Evolutionary conservation across 2,888 invertebrate species (phyloP).

Genomic region (Sinohyriopsis cumingii): DNA sequence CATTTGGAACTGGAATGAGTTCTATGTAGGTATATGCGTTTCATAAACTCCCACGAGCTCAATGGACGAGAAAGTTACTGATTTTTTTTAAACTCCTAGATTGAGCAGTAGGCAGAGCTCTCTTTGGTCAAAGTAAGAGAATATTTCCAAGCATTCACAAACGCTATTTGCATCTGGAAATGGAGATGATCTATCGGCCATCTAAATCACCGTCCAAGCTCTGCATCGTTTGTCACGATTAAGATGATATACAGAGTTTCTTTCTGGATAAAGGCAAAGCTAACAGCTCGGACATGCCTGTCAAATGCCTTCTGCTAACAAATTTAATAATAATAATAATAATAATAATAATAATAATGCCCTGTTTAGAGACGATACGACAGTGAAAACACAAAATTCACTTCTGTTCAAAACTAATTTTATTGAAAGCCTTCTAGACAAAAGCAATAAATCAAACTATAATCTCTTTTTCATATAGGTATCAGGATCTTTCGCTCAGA

Average conservation of each 20-base stretch:
- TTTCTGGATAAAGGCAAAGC: slow-evolving; percentile 73
- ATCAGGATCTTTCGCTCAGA: too few species aligned
- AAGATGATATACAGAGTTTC: slow-evolving; percentile 59
- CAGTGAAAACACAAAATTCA: too few species aligned
- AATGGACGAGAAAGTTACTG: slow-evolving; percentile 38
- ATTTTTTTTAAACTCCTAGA: slow-evolving; percentile 45
- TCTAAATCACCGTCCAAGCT: slow-evolving; percentile 42
- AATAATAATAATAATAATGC: too few species aligned
- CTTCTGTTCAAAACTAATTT: too few species aligned
- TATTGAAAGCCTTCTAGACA: too few species aligned
- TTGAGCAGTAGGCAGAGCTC: slow-evolving; percentile 46
- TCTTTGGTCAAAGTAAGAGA: slow-evolving; percentile 65
- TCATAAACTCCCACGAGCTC: slow-evolving; percentile 32
- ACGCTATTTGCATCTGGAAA: slow-evolving; percentile 15
- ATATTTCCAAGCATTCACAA: slow-evolving; percentile 57
- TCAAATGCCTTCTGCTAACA: slow-evolving; percentile 70
- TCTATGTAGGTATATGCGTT: slow-evolving; percentile 24
- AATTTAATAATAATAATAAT: slow-evolving; percentile 43
- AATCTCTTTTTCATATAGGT: too few species aligned
- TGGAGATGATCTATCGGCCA: slow-evolving; percentile 24
- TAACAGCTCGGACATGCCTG: slow-evolving; percentile 74
- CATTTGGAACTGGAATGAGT: slow-evolving; percentile 35
- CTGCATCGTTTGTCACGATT: slow-evolving; percentile 33
- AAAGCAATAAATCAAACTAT: too few species aligned
- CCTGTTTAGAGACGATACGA: too few species aligned